These are phyloP conservation scores for Phymastichus coffea DNA, from an alignment of 1,140 invertebrate species.

Conservation along the genomic window DNA sequence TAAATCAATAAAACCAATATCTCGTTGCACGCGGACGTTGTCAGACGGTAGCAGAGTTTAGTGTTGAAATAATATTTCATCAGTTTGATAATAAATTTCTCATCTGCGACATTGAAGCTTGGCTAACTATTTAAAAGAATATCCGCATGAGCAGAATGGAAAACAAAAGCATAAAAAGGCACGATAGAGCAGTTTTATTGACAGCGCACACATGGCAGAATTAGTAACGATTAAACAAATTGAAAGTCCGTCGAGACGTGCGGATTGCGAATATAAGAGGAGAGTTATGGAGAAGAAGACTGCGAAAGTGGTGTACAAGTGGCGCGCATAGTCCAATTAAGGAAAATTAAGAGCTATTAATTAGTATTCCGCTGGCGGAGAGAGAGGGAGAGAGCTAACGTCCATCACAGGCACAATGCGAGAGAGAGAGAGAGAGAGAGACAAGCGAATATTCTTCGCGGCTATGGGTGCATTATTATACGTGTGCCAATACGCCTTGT, in stretches of 20 bases:
- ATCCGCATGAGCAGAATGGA: too few species aligned
- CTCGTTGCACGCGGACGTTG: too few species aligned
- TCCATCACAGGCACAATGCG: constrained; percentile 29
- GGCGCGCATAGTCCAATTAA: constrained; percentile 53
- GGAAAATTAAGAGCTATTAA: constrained; percentile 57
- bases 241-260: not conserved
- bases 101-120: too few species aligned
- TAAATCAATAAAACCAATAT: too few species aligned
- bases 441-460: constrained; percentile 38
- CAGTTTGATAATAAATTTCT: too few species aligned
- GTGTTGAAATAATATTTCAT: too few species aligned
- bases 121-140: too few species aligned
- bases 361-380: constrained; percentile 51
- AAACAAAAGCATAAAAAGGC: too few species aligned
- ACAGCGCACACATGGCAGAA: not conserved
- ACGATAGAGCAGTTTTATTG: too few species aligned
- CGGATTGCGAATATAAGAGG: constrained; percentile 5
- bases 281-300: constrained; percentile 26
- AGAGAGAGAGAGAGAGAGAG: constrained; percentile 38
- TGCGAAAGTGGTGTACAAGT: constrained; percentile 38
- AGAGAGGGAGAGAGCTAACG: too few species aligned
- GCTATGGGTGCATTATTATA: constrained; percentile 47
- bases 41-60: too few species aligned
- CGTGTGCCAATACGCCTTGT: constrained; percentile 16
- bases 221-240: constrained; percentile 8